A percentile compares a stretch with the other conserved stretches of the same genome.
These are phyloP conservation scores for Gryon sp. DNA, from an alignment of 1,140 invertebrate genomes.

Conservation along the genomic window DNA sequence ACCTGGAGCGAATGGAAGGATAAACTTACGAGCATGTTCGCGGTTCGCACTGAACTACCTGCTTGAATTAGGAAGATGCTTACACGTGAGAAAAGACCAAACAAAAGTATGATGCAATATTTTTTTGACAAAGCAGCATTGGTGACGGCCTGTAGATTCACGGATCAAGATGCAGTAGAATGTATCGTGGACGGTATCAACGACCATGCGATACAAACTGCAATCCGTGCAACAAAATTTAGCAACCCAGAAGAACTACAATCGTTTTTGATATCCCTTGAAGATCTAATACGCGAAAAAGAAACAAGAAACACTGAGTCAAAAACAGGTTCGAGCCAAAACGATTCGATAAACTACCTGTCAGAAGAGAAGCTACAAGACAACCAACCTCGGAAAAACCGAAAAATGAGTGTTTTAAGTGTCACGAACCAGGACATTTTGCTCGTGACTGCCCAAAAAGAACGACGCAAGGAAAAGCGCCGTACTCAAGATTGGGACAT, in stretches of 20 bases:
- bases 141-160: no score
- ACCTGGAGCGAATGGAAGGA: background rate
- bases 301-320: no score
- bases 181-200: background rate
- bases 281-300: background rate
- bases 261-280: background rate
- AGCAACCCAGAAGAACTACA: background rate
- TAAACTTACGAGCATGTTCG: background rate
- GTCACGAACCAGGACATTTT: no score
- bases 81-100: background rate
- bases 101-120: background rate
- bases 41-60: background rate
- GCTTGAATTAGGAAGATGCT: background rate
- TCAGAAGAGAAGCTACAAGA: no score
- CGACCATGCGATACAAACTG: background rate
- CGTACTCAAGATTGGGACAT: no score
- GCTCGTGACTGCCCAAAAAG: no score
- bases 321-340: no score
- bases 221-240: background rate
- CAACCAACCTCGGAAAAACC: no score
- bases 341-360: no score
- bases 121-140: conserved; percentile 6
- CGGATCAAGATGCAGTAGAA: background rate
- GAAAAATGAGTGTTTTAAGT: no score
- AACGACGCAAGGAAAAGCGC: no score